Conservation (phyloP, 1,140 invertebrate genomes). For the Ips nitidus region DNA sequence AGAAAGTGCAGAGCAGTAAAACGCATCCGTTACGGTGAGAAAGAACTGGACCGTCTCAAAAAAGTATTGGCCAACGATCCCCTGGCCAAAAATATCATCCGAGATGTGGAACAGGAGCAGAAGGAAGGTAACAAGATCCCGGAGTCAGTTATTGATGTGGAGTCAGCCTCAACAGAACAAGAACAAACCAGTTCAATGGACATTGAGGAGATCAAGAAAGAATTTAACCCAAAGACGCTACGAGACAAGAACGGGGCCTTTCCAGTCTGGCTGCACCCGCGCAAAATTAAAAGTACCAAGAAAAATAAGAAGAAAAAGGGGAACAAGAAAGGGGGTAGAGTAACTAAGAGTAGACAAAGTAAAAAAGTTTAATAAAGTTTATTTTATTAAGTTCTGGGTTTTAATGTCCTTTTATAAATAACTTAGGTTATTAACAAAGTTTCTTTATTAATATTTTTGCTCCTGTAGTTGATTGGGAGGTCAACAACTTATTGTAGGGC, state of each 20-base stretch:
- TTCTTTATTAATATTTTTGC: slow-evolving; percentile 59
- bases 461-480: slow-evolving; percentile 52
- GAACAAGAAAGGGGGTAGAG: slow-evolving; percentile 36
- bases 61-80: slow-evolving; percentile 68
- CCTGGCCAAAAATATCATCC: slow-evolving; percentile 54
- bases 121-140: slow-evolving; percentile 58
- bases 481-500: slow-evolving; percentile 47
- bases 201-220: slow-evolving; percentile 53
- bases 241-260: slow-evolving; percentile 65
- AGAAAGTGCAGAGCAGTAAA: slow-evolving; percentile 60
- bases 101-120: slow-evolving; percentile 55
- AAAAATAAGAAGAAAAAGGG: slow-evolving; percentile 53
- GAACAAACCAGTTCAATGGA: slow-evolving; percentile 29
- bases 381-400: neutral
- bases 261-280: slow-evolving; percentile 62
- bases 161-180: neutral
- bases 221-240: slow-evolving; percentile 62
- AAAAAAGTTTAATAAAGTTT: neutral
- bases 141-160: slow-evolving; percentile 26
- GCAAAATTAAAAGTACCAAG: slow-evolving; percentile 59
- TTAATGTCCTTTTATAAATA: slow-evolving; percentile 8
- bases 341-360: neutral
- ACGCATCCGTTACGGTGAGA: slow-evolving; percentile 74
- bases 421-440: slow-evolving; percentile 35
- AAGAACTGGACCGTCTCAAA: slow-evolving; percentile 75